A percentile compares a stretch with the other conserved stretches of the same genome.
Evolutionary conservation across 2,797 vertebrate species (phyloP).

Genomic region (Dermochelys coriacea): DNA sequence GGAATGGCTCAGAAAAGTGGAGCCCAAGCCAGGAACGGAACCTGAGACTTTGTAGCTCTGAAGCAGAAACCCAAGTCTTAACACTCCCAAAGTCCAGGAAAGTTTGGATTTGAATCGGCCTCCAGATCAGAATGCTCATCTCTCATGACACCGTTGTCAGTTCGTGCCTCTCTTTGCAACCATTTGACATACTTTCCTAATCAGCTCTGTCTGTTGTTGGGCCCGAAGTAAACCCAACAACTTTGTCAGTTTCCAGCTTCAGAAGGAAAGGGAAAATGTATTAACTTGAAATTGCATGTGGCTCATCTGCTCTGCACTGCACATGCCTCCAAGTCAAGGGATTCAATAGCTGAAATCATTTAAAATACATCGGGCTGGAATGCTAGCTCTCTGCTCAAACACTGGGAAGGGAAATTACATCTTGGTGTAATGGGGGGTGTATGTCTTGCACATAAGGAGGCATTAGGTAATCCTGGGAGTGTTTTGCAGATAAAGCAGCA

Average conservation of each 20-base stretch:
- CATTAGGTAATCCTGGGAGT: conserved; percentile 20
- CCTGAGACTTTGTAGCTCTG: background rate
- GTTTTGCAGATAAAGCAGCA: background rate
- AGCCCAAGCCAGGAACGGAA: background rate
- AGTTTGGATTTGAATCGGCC: background rate
- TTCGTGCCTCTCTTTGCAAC: accelerated
- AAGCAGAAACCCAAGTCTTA: background rate
- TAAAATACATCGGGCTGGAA: conserved; percentile 76
- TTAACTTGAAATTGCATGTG: conserved; percentile 41
- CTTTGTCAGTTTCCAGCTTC: conserved; percentile 46
- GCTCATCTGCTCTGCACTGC: conserved; percentile 45
- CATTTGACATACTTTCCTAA: background rate
- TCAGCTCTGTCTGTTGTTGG: background rate
- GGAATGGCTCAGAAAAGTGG: background rate
- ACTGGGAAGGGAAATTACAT: conserved; percentile 68
- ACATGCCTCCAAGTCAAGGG: conserved; percentile 40
- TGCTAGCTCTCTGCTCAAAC: conserved; percentile 66
- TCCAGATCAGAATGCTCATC: background rate
- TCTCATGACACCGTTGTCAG: background rate
- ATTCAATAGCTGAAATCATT: conserved; percentile 72
- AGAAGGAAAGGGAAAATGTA: conserved; percentile 29
- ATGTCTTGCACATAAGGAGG: conserved; percentile 2
- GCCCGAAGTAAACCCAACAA: background rate
- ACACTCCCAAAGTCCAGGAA: background rate
- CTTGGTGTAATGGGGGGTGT: conserved; percentile 10